phyloP scores from a whole-genome alignment of 2,888 invertebrate genomes.

The Cheilosia urbana region DNA sequence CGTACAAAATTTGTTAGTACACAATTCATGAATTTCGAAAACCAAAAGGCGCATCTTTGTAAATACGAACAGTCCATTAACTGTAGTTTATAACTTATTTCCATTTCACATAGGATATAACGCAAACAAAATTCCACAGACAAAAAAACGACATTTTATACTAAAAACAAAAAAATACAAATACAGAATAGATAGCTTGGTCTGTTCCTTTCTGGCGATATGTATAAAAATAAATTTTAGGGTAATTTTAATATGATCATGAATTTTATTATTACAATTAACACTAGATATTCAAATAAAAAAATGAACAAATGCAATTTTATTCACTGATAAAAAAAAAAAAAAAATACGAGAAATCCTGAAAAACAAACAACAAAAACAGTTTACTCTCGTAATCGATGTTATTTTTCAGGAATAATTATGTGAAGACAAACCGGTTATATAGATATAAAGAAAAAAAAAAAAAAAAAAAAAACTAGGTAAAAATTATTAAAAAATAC shows the following conservation, averaged over 20 bases:
- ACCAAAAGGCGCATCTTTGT: slow-evolving; percentile 37
- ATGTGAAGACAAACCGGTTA: slow-evolving; percentile 54
- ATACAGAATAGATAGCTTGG: slow-evolving; percentile 76
- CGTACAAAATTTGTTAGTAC: slow-evolving; percentile 23
- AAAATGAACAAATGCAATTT: slow-evolving; percentile 71
- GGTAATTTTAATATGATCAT: slow-evolving; percentile 65
- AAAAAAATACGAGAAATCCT: slow-evolving; percentile 47
- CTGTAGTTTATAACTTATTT: slow-evolving; percentile 33
- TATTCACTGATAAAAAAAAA: slow-evolving; percentile 62
- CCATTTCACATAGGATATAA: slow-evolving; percentile 39
- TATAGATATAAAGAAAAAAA: slow-evolving; percentile 68
- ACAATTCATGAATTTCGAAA: neutral
- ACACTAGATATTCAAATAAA: slow-evolving; percentile 76
- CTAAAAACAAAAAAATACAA: slow-evolving; percentile 45
- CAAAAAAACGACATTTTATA: slow-evolving; percentile 67
- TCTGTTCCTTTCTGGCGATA: slow-evolving; percentile 78
- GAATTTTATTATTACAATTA: slow-evolving; percentile 72
- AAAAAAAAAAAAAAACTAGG: slow-evolving; percentile 71
- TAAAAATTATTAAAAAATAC: slow-evolving; percentile 66
- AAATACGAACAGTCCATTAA: slow-evolving; percentile 48
- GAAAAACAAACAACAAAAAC: slow-evolving; percentile 64
- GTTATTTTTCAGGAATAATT: slow-evolving; percentile 62
- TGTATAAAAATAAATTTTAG: slow-evolving; percentile 71
- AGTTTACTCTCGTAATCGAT: slow-evolving; percentile 63
- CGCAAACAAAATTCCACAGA: slow-evolving; percentile 43